Percentiles rank a stretch among this genome's conserved stretches.
phyloP scores from a whole-genome alignment of 2,113 vertebrate genomes.

The Aphelocoma coerulescens region DNA sequence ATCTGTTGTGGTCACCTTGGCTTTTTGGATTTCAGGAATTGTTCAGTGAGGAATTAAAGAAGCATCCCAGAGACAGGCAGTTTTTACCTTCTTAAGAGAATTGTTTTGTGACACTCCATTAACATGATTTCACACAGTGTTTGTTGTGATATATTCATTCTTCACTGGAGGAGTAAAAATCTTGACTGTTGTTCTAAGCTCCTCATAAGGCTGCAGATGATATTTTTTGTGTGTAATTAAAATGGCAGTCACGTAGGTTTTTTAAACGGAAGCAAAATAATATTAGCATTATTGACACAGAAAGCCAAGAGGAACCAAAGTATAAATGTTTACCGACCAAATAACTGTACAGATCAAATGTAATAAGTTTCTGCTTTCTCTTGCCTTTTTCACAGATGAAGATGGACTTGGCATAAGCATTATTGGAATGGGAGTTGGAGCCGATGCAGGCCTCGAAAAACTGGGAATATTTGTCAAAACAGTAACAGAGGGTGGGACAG shows the following conservation, averaged over 20 bases:
- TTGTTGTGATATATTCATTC: background rate
- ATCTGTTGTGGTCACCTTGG: background rate
- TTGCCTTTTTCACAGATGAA: constrained; percentile 80
- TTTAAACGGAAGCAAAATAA: background rate
- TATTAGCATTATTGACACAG: background rate
- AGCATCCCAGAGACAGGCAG: background rate
- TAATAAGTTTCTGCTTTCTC: background rate
- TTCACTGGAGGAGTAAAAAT: background rate
- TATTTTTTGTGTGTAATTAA: background rate
- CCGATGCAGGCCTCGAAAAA: constrained; percentile 95
- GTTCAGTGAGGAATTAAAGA: background rate
- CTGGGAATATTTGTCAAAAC: constrained; percentile 99
- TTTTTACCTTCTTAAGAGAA: background rate
- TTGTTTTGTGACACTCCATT: background rate
- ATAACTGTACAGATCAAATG: background rate
- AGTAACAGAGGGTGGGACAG: constrained; percentile 93
- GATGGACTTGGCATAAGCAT: constrained; percentile 97
- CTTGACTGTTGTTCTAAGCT: background rate
- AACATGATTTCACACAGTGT: background rate
- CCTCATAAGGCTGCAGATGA: background rate
- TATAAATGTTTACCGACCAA: background rate
- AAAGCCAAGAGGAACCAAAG: background rate
- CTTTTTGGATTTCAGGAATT: background rate
- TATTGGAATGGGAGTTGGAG: constrained; percentile 98
- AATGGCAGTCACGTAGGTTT: background rate